Evolutionary conservation across 2,797 vertebrate species (phyloP), one percentile per base, ranked within the genome.

Genomic region (Pangasius mekongensis): DNA sequence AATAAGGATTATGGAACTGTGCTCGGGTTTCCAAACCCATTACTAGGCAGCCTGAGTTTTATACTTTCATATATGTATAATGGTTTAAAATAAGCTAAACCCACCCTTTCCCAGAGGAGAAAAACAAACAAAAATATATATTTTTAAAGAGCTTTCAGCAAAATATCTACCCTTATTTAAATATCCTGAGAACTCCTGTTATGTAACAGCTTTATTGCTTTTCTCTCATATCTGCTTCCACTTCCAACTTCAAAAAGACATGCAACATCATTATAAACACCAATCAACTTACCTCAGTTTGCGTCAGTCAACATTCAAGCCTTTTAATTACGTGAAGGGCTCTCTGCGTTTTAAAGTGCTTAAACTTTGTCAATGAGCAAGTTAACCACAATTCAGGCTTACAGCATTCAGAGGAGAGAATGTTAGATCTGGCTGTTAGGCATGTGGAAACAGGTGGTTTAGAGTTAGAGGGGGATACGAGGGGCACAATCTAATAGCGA

Each of bases 211-310:
- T 11, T 39, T 73, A 54, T 27, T 56, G 20, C 13, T 56, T 56
- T 85, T 3, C 24, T 30, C 30, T 77, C n/a, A 13, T 36, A 43
- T 20, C 13, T 22, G 27, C 33, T 39, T 4, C 22, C 27, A 58
- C 64, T 62, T 87, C 27, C n/a, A 69, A 24, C 22, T 39, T 16
- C 54, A 33, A 78, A 78, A 67, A 54, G 33, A 18, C 88, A 89
- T 87, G 81, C 85, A 84, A 83, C 24, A 60, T 73, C 54, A 81
- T 49, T 49, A 82, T 4, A 82, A 20, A 85, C 71, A 86, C 80
- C 80, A 84, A 64, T 60, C 77, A 47, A 89, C 88, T 89, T 89
- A 89, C 88, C 88, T 89, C 85, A 87, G 60, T 39, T 22, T 5
- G 39, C 43, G 20, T 69, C 78, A 64, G 33, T 69, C 64, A 71